Base-by-base conservation (phyloP, 2,113 vertebrate species). In the Mirza zaza region DNA sequence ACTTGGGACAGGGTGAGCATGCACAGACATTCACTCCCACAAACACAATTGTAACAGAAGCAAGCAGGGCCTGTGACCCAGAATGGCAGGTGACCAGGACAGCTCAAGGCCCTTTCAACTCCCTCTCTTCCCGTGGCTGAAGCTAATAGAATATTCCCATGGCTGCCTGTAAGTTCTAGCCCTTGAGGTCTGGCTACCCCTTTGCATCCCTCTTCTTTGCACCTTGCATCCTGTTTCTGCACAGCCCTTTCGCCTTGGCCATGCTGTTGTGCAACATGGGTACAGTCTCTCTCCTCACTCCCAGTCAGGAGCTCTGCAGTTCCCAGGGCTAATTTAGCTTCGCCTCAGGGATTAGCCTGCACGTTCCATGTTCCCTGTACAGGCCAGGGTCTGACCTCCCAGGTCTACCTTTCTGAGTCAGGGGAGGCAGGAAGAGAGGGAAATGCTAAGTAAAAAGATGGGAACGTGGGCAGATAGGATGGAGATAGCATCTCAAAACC, bases 311-410 rank as follows among this genome's bases (percentile, higher is more conserved):
- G 59, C 34, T 17, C 27, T 61, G 39, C 14, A 27, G 29, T 23
- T 21, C 48, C 8, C 21, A 21, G 50, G 32, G 12, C 21, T 42
- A 59, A 36, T 3, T 1, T 59, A 32, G 4, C 42, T n/a, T 9
- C 7, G 20, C 15, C 27, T 27, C 3, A 4, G 48, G 2, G 57
- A 1, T 21, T 32, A 36, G 67, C 23, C 0, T 1, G 2, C 32
- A 25, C n/a, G 57, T 13, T 13, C 8, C 39, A 5, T 42, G 23
- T 11, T 25, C n/a, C 81, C 18, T 18, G 2, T 8, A 14, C 15
- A 36, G 23, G 27, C 48, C 15, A 55, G 12, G 20, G 4, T 25
- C 39, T 10, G 20, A 42, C 4, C 10, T 87, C 68, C 34, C 8
- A 80, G 32, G 57, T 20, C 84, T 8, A 20, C 32, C 71, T 42